These are phyloP conservation scores for Lepidocolaptes lacrymiger DNA, from an alignment of 2,797 vertebrate genomes.

Conservation along the genomic window DNA sequence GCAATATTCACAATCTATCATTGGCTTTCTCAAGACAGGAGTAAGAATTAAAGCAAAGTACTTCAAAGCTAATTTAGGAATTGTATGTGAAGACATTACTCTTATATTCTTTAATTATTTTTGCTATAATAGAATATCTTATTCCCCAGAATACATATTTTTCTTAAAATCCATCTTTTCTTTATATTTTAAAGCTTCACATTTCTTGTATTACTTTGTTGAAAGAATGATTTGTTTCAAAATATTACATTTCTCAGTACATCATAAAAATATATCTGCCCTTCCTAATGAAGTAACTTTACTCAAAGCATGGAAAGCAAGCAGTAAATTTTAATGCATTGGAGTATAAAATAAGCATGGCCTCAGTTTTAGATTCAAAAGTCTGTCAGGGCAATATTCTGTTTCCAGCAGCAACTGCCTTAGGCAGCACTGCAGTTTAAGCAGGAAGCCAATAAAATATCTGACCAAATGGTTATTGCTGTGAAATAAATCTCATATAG, in stretches of 20 bases:
- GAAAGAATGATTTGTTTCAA: not conserved
- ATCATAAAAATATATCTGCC: not conserved
- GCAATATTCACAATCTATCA: not conserved
- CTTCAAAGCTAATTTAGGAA: conserved; percentile 14
- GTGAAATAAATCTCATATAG: not conserved
- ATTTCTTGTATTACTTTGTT: not conserved
- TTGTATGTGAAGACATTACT: not conserved
- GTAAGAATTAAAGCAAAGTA: not conserved
- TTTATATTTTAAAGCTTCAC: not conserved
- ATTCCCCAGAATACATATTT: not conserved
- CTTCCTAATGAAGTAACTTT: conserved; percentile 32
- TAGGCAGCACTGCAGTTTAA: not conserved
- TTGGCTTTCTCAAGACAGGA: not conserved
- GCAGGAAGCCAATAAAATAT: not conserved
- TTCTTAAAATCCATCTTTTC: not conserved
- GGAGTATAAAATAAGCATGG: not conserved
- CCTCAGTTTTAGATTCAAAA: not conserved
- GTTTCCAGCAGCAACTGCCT: conserved; percentile 1
- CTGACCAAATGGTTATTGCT: not conserved
- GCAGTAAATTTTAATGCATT: conserved; percentile 19
- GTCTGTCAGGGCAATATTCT: not conserved
- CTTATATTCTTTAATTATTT: not conserved
- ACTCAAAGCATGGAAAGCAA: conserved; percentile 5
- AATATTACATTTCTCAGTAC: not conserved
- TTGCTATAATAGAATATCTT: not conserved